These are phyloP conservation scores for Smithornis capensis DNA, from an alignment of 2,113 vertebrate species.

Conservation along the genomic window DNA sequence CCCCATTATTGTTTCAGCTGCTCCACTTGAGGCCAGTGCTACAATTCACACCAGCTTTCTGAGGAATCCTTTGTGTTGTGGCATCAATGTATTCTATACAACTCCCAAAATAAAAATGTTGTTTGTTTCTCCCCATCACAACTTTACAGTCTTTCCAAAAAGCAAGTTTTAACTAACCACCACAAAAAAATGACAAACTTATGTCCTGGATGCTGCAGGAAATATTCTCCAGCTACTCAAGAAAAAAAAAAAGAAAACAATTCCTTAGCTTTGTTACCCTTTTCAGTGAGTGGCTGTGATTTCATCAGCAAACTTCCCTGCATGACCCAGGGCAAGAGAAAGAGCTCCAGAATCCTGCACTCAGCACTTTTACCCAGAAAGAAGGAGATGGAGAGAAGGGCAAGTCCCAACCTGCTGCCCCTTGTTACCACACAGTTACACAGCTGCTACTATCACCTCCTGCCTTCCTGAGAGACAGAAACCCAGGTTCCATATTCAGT, in stretches of 20 bases:
- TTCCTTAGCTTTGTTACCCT: background rate
- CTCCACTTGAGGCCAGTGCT: background rate
- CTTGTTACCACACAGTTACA: background rate
- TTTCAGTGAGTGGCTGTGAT: background rate
- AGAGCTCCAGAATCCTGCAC: background rate
- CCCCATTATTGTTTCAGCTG: background rate
- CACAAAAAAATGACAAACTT: background rate
- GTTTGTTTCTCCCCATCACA: background rate
- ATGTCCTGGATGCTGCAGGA: background rate
- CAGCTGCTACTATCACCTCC: background rate
- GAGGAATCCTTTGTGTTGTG: background rate
- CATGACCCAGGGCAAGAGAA: background rate
- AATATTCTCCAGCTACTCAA: background rate
- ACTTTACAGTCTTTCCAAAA: background rate
- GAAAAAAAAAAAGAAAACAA: background rate
- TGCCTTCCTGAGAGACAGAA: background rate
- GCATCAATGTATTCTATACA: background rate
- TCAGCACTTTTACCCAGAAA: conserved; percentile 29
- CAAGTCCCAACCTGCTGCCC: conserved; percentile 2
- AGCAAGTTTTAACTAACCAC: background rate
- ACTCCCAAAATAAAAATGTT: background rate
- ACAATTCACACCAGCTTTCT: background rate
- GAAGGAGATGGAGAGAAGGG: background rate
- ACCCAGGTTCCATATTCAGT: background rate
- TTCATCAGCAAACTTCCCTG: background rate